phyloP scores from a whole-genome alignment of 2,797 vertebrate genomes.

The Tenualosa ilisha region DNA sequence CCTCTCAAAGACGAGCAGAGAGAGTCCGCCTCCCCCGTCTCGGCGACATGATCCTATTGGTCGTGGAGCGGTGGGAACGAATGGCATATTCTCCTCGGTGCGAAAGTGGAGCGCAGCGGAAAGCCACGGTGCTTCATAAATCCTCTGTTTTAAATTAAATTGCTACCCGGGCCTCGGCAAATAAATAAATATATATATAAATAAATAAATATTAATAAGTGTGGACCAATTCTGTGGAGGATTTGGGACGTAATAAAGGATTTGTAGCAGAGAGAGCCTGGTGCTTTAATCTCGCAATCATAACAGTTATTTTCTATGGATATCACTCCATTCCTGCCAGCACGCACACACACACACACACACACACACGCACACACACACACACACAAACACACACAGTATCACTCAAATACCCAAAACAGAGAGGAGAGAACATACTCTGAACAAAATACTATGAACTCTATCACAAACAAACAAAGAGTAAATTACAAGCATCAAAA shows the following conservation, averaged over 20 bases:
- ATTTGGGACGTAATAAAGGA: slow-evolving; percentile 62
- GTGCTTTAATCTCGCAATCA: slow-evolving; percentile 54
- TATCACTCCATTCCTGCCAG: slow-evolving; percentile 39
- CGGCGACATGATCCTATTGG: slow-evolving; percentile 38
- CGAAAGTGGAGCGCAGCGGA: slow-evolving; percentile 41
- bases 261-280: slow-evolving; percentile 48
- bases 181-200: slow-evolving; percentile 45
- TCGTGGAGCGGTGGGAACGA: slow-evolving; percentile 44
- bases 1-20: background rate
- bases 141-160: slow-evolving; percentile 58
- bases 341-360: slow-evolving; percentile 4
- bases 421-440: background rate
- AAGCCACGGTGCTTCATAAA: slow-evolving; percentile 37
- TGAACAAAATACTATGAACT: background rate
- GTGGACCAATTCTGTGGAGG: slow-evolving; percentile 54
- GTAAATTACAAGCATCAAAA: background rate
- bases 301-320: slow-evolving; percentile 47
- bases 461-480: background rate
- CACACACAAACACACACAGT: background rate
- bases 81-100: slow-evolving; percentile 32
- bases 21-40: background rate
- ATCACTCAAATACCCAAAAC: background rate
- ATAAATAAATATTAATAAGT: slow-evolving; percentile 59
- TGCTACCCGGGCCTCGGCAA: slow-evolving; percentile 51
- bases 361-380: background rate